Conservation (phyloP, 2,113 vertebrate genomes). For the Dolichallabes microphthalmus region DNA sequence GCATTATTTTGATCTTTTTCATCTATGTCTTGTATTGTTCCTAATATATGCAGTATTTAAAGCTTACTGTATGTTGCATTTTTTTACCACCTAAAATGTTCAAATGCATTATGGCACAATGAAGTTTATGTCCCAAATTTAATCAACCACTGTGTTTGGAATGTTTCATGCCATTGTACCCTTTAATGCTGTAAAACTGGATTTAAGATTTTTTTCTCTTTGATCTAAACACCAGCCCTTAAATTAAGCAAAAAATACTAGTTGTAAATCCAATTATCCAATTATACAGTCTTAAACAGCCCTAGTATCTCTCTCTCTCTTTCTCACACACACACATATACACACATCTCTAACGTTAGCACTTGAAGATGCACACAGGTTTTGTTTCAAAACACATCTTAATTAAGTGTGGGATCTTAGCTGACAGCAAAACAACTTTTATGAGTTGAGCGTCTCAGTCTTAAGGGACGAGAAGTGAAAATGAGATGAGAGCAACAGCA, state of each 20-base stretch:
- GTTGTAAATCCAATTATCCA: not conserved
- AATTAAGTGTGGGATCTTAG: conserved; percentile 22
- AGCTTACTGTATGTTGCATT: not conserved
- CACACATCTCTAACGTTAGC: conserved; percentile 13
- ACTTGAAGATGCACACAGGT: not conserved
- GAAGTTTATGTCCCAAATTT: not conserved
- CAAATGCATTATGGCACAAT: not conserved
- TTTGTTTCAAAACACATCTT: conserved; percentile 29
- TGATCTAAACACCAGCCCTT: not conserved
- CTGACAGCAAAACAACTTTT: conserved; percentile 8
- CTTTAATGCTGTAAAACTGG: not conserved
- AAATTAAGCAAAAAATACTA: not conserved
- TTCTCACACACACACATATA: not conserved
- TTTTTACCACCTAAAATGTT: not conserved
- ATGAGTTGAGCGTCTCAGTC: conserved; percentile 13
- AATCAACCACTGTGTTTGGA: not conserved
- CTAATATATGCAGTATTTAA: too few species aligned
- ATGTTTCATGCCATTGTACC: not conserved
- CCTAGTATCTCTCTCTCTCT: not conserved
- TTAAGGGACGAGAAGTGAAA: conserved; percentile 8
- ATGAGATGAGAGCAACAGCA: conserved; percentile 1
- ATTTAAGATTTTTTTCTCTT: not conserved
- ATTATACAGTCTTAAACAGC: not conserved
- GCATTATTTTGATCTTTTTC: not conserved
- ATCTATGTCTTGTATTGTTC: not conserved